Base-by-base conservation (phyloP, 2,888 invertebrate species). In the Metalampra italica region DNA sequence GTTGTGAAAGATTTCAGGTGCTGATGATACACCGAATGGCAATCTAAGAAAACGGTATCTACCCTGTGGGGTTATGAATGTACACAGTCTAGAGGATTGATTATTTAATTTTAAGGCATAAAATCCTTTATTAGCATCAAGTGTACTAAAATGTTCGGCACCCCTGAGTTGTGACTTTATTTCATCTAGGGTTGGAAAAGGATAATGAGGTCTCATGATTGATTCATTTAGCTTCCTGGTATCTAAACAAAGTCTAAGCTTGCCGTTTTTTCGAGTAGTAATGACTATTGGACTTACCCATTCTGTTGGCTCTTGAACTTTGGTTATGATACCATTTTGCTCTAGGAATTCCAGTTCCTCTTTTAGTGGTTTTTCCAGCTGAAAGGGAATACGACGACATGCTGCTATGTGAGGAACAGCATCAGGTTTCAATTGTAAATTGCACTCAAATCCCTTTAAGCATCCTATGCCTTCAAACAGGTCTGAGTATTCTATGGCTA, bases 281-380 rank as follows among this genome's bases (percentile, higher is more conserved):
- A 55, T 39, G 1, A 48, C 50, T 12, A 52, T 52, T 22, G 51
- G 51, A 30, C 15, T 55, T 0, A 55, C 55, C 55, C 55, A 55
- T 13, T 55, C 55, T 9, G 52, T 43, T 3, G 53, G 53, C 9
- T 53, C 52, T n/a, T 53, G 51, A 3, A 55, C 55, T 34, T 53
- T 55, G 11, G 41, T 43, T 13, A 53, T 55, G 11, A 55, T 50
- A n/a, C n/a, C n/a, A n/a, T n/a, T n/a, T n/a, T n/a, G n/a, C n/a
- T n/a, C n/a, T n/a, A n/a, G n/a, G n/a, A n/a, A n/a, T n/a, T n/a
- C n/a, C n/a, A n/a, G n/a, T n/a, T n/a, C n/a, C n/a, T n/a, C n/a
- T n/a, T n/a, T n/a, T n/a, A n/a, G n/a, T n/a, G n/a, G n/a, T n/a
- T n/a, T n/a, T n/a, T n/a, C n/a, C n/a, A n/a, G n/a, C n/a, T n/a